Evolutionary conservation across 2,888 invertebrate species (phyloP).

Genomic region (Diaperis boleti): DNA sequence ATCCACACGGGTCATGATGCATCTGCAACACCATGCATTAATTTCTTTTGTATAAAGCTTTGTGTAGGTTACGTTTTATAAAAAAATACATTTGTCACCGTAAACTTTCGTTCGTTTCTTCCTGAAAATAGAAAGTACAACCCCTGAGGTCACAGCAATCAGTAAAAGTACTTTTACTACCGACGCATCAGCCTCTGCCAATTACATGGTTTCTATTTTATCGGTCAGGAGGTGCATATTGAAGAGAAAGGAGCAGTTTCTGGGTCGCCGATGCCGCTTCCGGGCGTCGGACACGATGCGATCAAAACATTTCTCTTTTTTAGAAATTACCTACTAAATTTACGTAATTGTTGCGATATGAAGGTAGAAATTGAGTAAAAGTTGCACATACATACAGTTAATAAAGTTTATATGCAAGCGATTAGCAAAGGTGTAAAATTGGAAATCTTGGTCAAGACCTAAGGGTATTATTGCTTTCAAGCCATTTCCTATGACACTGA

Average conservation of each 20-base stretch:
- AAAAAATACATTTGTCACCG: conserved; percentile 70
- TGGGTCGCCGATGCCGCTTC: conserved; percentile 50
- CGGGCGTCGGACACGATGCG: conserved; percentile 34
- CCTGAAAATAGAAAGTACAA: too few relatives aligned
- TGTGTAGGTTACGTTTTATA: conserved; percentile 66
- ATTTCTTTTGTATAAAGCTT: conserved; percentile 67
- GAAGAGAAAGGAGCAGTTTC: conserved; percentile 56
- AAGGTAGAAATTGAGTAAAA: conserved; percentile 9
- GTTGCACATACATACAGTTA: background rate
- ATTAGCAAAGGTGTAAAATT: conserved; percentile 10
- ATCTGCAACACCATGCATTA: conserved; percentile 56
- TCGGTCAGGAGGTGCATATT: conserved; percentile 51
- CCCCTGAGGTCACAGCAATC: conserved; percentile 15
- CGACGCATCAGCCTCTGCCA: conserved; percentile 50
- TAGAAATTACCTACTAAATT: conserved; percentile 17
- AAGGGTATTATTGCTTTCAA: background rate
- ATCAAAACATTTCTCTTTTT: conserved; percentile 29
- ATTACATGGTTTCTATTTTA: conserved; percentile 60
- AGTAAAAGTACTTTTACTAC: conserved; percentile 48
- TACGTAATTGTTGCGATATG: conserved; percentile 1
- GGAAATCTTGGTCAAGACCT: conserved; percentile 1
- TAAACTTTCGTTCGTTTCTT: conserved; percentile 49
- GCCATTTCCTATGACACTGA: background rate
- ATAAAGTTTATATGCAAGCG: background rate
- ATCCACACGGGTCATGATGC: conserved; percentile 66